These are phyloP conservation scores for Enteromius anoplus DNA, from an alignment of 2,797 vertebrate species.

Conservation along the genomic window DNA sequence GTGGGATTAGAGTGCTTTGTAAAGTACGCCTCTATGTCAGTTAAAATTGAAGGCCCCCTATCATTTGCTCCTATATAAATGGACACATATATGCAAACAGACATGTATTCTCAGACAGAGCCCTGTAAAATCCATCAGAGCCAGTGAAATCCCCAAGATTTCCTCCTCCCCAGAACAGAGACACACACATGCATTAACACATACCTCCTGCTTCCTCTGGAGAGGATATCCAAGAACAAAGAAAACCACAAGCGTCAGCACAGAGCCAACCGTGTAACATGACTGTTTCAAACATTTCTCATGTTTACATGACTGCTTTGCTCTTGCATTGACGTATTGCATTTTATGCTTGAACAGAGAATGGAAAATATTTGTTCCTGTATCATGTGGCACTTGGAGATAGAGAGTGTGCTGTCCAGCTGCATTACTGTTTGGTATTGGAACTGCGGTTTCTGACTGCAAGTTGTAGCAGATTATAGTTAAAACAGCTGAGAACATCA, in stretches of 20 bases:
- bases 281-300: constrained; percentile 15
- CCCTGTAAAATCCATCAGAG: constrained; percentile 65
- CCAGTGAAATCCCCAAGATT: constrained; percentile 14
- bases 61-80: constrained; percentile 26
- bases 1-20: neutral
- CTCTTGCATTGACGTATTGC: constrained; percentile 7
- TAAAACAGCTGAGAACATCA: constrained; percentile 10
- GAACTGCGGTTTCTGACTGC: neutral
- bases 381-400: neutral
- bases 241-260: constrained; percentile 32
- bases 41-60: constrained; percentile 16
- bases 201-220: constrained; percentile 1
- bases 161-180: constrained; percentile 13
- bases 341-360: constrained; percentile 15
- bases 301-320: constrained; percentile 4
- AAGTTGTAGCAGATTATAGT: constrained; percentile 1
- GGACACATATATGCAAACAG: constrained; percentile 32
- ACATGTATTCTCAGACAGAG: neutral
- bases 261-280: constrained; percentile 19
- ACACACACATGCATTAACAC: neutral
- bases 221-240: constrained; percentile 43
- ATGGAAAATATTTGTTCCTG: constrained; percentile 27
- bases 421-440: neutral
- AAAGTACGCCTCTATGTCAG: constrained; percentile 7
- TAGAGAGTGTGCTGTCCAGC: constrained; percentile 8